A percentile compares a stretch with the other conserved stretches of the same genome.
Conservation (phyloP, 1,140 invertebrate species). For the Temnothorax longispinosus region DNA sequence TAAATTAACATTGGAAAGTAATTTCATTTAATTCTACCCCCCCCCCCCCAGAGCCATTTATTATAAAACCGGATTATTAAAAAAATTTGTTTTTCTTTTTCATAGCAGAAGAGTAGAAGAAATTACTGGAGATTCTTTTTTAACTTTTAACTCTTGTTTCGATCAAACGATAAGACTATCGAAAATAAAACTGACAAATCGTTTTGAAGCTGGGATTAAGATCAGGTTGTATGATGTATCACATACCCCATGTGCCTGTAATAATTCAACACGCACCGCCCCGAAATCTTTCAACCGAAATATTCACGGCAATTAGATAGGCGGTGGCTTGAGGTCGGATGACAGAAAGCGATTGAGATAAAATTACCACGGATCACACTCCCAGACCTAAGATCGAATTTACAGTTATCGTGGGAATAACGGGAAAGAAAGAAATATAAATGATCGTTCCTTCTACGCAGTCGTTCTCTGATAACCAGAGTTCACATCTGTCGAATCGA, state of each 20-base stretch:
- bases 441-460: neutral
- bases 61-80: neutral
- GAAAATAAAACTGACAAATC: neutral
- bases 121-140: neutral
- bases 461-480: neutral
- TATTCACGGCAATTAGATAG: neutral
- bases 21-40: neutral
- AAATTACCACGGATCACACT: slow-evolving; percentile 28
- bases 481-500: neutral
- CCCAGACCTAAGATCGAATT: slow-evolving; percentile 23
- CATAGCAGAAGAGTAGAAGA: neutral
- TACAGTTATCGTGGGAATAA: slow-evolving; percentile 56
- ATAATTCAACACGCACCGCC: neutral
- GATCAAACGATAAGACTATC: slow-evolving; percentile 8
- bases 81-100: neutral
- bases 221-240: slow-evolving; percentile 25
- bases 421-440: slow-evolving; percentile 12
- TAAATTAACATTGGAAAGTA: neutral
- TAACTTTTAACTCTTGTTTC: neutral
- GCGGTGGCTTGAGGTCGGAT: neutral
- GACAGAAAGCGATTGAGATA: slow-evolving; percentile 20
- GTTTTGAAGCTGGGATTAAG: slow-evolving; percentile 1
- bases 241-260: too few relatives aligned
- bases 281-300: neutral
- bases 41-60: neutral